A percentile compares a stretch with the other conserved stretches of the same genome.
Evolutionary conservation across 2,888 invertebrate species (phyloP).

Genomic region (Lydus trimaculatus): DNA sequence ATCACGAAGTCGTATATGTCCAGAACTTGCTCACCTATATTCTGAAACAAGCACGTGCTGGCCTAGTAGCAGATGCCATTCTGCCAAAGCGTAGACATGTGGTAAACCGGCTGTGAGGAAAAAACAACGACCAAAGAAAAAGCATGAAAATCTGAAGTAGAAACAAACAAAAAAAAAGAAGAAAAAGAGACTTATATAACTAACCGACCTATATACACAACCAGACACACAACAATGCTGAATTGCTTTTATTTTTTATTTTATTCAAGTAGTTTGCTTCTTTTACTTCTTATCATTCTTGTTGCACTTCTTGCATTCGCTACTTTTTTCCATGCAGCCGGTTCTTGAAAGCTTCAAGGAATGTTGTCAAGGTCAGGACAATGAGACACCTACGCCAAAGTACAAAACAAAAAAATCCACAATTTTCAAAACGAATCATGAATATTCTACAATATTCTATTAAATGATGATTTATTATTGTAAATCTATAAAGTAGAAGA

Average conservation of each 20-base stretch:
- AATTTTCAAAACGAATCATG: not conserved
- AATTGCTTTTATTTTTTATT: constrained; percentile 8
- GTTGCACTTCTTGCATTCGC: not conserved
- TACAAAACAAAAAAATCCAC: not conserved
- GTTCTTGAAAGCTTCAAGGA: not conserved
- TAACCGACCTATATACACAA: constrained; percentile 59
- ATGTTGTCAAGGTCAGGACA: constrained; percentile 9
- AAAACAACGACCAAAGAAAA: constrained; percentile 35
- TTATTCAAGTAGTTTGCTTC: not conserved
- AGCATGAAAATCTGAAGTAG: constrained; percentile 26
- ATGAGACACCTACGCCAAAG: not conserved
- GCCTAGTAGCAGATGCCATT: constrained; percentile 55
- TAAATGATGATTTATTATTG: not conserved
- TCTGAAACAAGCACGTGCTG: constrained; percentile 51
- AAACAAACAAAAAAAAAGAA: constrained; percentile 32
- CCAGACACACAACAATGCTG: constrained; percentile 59
- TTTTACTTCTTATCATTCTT: not conserved
- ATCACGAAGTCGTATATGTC: constrained; percentile 34
- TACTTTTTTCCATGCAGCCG: not conserved
- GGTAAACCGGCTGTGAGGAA: constrained; percentile 32
- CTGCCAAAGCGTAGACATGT: constrained; percentile 50
- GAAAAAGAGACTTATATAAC: constrained; percentile 50
- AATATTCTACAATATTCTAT: not conserved
- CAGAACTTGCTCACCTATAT: constrained; percentile 51
- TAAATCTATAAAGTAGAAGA: not conserved